Percentiles rank a stretch among this genome's conserved stretches.
phyloP scores from a whole-genome alignment of 2,797 vertebrate species.

The Spinus pinus region DNA sequence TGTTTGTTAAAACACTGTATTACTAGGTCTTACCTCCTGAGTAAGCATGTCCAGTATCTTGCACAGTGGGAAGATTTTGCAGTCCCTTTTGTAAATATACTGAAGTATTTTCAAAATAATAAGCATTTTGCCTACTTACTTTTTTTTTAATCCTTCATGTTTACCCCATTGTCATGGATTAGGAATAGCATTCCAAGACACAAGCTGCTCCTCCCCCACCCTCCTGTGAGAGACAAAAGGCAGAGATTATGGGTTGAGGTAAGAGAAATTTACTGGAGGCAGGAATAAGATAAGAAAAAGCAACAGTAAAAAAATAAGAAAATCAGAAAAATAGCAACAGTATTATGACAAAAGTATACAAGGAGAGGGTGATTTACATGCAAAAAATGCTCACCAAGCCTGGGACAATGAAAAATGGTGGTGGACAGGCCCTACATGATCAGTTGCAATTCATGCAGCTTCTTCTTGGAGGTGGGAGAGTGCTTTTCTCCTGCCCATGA shows the following conservation, averaged over 20 bases:
- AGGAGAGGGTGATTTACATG: not conserved
- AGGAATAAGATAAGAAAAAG: not conserved
- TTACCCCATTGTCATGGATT: not conserved
- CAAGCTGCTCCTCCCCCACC: not conserved
- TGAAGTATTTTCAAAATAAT: not conserved
- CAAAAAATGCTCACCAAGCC: not conserved
- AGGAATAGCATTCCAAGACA: not conserved
- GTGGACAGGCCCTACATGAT: not conserved
- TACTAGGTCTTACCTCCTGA: not conserved
- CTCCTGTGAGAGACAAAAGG: not conserved
- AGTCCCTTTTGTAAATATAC: not conserved
- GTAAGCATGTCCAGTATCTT: not conserved
- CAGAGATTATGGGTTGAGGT: not conserved
- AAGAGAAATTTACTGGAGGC: not conserved
- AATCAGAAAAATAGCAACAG: not conserved
- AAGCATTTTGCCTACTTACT: accelerated
- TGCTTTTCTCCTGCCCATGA: not conserved
- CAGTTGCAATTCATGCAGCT: not conserved
- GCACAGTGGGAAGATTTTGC: not conserved
- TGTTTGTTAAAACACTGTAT: not conserved
- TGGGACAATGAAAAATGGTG: accelerated
- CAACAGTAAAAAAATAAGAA: not conserved
- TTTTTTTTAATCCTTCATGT: not conserved
- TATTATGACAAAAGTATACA: not conserved
- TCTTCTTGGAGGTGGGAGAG: not conserved